phyloP scores from a whole-genome alignment of 2,113 vertebrate genomes.

The Ivindomyrus marchei region DNA sequence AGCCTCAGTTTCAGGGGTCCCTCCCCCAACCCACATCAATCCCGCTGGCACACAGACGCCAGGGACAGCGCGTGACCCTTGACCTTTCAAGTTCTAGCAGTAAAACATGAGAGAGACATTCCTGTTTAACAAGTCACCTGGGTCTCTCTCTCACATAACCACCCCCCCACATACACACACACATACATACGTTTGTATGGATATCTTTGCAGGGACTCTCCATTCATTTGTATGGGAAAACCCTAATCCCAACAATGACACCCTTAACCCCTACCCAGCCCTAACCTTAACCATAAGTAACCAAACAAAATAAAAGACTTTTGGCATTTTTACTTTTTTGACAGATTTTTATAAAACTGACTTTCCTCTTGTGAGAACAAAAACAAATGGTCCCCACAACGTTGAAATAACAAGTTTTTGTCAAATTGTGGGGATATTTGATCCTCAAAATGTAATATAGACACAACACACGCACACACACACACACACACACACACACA shows the following conservation, averaged over 20 bases:
- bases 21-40: neutral
- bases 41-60: neutral
- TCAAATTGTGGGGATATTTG: no score
- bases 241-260: neutral
- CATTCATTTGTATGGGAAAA: neutral
- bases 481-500: neutral
- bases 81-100: neutral
- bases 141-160: neutral
- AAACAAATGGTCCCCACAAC: neutral
- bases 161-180: neutral
- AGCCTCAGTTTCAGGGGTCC: conserved; percentile 15
- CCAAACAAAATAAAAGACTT: no score
- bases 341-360: neutral
- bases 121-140: neutral
- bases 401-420: neutral
- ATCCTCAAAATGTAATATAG: neutral
- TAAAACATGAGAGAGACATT: neutral
- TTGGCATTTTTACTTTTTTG: neutral
- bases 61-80: neutral
- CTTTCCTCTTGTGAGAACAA: neutral
- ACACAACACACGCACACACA: neutral
- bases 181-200: neutral
- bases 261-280: neutral
- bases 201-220: neutral
- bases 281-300: neutral